These are phyloP conservation scores for Neostethus bicornis DNA, from an alignment of 2,797 vertebrate species.

Conservation along the genomic window DNA sequence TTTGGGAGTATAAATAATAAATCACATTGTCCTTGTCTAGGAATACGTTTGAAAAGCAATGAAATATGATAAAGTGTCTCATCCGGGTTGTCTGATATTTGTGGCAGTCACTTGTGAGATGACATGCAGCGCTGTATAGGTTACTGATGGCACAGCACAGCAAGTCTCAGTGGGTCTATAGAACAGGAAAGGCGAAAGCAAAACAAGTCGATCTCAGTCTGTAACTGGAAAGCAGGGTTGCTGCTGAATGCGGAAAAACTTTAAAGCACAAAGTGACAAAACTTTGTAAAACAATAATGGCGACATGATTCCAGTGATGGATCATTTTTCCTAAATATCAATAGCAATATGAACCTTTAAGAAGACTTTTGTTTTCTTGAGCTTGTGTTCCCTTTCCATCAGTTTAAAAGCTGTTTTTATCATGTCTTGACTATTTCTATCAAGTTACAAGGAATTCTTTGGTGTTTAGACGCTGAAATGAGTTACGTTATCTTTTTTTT, in stretches of 20 bases:
- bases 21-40: conserved; percentile 80
- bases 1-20: conserved; percentile 83
- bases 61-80: conserved; percentile 86
- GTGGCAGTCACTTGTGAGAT: conserved; percentile 82
- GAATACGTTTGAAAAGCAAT: conserved; percentile 84
- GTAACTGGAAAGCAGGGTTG: conserved; percentile 61
- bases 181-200: conserved; percentile 73
- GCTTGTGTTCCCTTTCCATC: neutral
- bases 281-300: conserved; percentile 13
- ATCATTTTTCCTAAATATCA: neutral
- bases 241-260: conserved; percentile 37
- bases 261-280: conserved; percentile 8
- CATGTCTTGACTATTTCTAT: too few species aligned
- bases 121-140: conserved; percentile 77
- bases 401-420: too few species aligned
- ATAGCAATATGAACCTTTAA: too few species aligned
- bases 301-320: neutral
- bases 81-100: conserved; percentile 81
- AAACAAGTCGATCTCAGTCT: conserved; percentile 79
- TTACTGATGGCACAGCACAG: conserved; percentile 77
- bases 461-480: too few species aligned
- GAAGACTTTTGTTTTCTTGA: too few species aligned
- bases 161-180: conserved; percentile 78
- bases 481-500: too few species aligned
- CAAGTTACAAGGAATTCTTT: too few species aligned